Base-by-base conservation (phyloP, 2,797 vertebrate genomes). In the Synaphobranchus kaupii region DNA sequence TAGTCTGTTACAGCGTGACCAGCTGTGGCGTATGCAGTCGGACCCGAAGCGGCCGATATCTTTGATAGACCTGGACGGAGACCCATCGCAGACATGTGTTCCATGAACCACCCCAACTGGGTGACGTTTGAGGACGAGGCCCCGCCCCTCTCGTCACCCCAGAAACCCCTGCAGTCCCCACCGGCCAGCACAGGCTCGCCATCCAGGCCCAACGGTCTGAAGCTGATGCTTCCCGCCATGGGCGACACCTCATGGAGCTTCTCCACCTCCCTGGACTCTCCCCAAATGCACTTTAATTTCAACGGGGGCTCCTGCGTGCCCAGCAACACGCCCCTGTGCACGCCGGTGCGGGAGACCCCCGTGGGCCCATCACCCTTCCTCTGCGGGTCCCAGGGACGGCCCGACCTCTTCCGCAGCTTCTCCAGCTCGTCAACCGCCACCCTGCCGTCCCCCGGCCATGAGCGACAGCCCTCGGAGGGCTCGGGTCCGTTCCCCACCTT, bases 41-140 rank as follows among this genome's bases (percentile, higher is more conserved):
- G 50, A n/a, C 31, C 10, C 20, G 8, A 22, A 31, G 60, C 3
- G 17, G n/a, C 31, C 34, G 52, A 52, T 44, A 80, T 76, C n/a
- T 52, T 81, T 80, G 83, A 84, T 54, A 80, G 20, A 87, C 84
- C 22, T 56, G 34, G 22, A 54, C 81, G 47, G 80, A 78, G 56
- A 34, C 76, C 78, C 80, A 84, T 82, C 80, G 76, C 90, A 89
- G 96, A 93, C 90, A 99, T 98, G 98, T 99, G 96, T 89, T 99
- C 98, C 85, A 96, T 96, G 60, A 99, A 98, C 93, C 97, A 97
- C 91, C 96, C 97, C 85, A 98, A 96, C 89, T 99, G 98, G 99
- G 98, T 99, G 91, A 99, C 97, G 2, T 99, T 99, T 86, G 99
- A 99, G 76, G 99, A 99, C 80, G 98, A 99, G 0, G 96, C 95